phyloP scores from a whole-genome alignment of 2,797 vertebrate species.

The Allobates femoralis region DNA sequence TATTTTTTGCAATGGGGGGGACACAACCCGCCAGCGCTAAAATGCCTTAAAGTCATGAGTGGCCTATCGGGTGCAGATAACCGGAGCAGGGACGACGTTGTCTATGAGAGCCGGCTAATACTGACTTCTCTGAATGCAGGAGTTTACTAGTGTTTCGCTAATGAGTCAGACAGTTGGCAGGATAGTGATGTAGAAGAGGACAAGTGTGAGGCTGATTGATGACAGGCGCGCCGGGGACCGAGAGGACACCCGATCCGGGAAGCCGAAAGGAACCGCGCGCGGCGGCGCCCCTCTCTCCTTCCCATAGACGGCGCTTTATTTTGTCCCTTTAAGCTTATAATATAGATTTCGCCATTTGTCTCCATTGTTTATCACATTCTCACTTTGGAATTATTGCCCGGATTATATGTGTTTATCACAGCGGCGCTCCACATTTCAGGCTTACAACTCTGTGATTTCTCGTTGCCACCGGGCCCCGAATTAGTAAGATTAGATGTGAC shows the following conservation, averaged over 20 bases:
- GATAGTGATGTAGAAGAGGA: constrained; percentile 60
- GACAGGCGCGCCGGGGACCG: constrained; percentile 58
- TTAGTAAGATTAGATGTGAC: constrained; percentile 16
- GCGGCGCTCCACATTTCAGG: background rate
- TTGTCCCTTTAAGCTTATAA: constrained; percentile 37
- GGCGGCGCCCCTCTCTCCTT: constrained; percentile 42
- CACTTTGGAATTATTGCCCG: constrained; percentile 26
- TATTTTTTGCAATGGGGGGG: background rate
- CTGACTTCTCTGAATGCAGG: constrained; percentile 56
- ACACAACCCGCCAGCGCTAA: constrained; percentile 36
- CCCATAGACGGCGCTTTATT: constrained; percentile 29
- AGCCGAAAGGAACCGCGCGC: constrained; percentile 26
- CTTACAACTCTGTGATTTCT: background rate
- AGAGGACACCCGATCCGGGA: constrained; percentile 54
- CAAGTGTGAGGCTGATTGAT: constrained; percentile 63
- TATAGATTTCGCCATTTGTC: constrained; percentile 45
- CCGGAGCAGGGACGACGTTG: constrained; percentile 53
- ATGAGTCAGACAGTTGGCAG: constrained; percentile 65
- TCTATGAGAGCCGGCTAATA: constrained; percentile 55
- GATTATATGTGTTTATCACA: constrained; percentile 36
- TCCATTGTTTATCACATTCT: constrained; percentile 21
- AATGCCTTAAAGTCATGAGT: constrained; percentile 45
- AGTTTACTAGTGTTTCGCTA: constrained; percentile 64
- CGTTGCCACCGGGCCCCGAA: background rate
- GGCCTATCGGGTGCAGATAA: constrained; percentile 50